Base-by-base conservation (phyloP, 2,113 vertebrate species). In the Eretmochelys imbricata region DNA sequence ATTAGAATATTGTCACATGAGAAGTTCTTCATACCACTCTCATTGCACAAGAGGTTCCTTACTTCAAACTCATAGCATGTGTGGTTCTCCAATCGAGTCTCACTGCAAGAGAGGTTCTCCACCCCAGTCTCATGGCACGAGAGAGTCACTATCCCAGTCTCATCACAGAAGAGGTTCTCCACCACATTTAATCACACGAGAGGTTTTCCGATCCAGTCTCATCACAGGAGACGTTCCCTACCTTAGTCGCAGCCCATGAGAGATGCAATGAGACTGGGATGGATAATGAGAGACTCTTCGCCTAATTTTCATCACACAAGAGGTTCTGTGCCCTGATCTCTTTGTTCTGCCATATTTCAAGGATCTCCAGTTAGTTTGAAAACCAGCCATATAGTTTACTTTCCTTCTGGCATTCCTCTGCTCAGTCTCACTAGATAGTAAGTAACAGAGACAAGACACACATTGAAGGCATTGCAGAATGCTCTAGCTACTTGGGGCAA, bases 181-280 rank as follows among this genome's bases (percentile, higher is more conserved):
- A 78, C 51, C 31, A 49, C 25, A 7, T 76, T 94, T 82, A 84
- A 88, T 25, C 6, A 54, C 24, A 27, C 11, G 35, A 91, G 72
- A 86, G 48, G 46, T 72, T 31, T 80, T 57, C 49, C 72, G 6
- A 6, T 27, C 84, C 91, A 65, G 10, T 93, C 10, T 88, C 29
- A 38, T 31, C 48, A 80, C 6, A 3, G 4, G 9, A 48, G 0
- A 0, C 13, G 29, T 48, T 79, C 55, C 22, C 51, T 1, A 0
- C 6, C 83, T 5, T 29, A 17, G 6, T 9, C 10, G 82, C 13
- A 0, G 53, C 72, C 53, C 51, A 75, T 20, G 38, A 75, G n/a
- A 75, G 38, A 10, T 42, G n/a, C 69, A 24, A 9, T 20, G 76
- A 48, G 80, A 49, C n/a, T 84, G 29, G 53, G 65, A 69, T 87